phyloP scores from a whole-genome alignment of 2,113 vertebrate species.

The Syngnathus scovelli region DNA sequence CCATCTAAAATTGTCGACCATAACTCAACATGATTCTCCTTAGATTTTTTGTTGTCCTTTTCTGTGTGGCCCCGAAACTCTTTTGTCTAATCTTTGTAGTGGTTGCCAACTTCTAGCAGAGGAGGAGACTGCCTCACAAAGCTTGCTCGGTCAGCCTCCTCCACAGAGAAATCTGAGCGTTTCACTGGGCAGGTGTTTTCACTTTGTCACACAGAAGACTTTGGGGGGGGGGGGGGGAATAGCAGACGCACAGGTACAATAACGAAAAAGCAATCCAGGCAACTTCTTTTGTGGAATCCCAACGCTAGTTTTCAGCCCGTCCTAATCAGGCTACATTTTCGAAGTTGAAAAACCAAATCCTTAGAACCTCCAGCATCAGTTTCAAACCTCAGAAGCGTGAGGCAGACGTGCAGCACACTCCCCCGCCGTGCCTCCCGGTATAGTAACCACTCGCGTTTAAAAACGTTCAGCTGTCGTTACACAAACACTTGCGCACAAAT shows the following conservation, averaged over 20 bases:
- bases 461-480: slow-evolving; percentile 52
- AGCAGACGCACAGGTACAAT: background rate
- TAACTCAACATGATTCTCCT: background rate
- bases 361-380: background rate
- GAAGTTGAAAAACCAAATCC: background rate
- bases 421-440: background rate
- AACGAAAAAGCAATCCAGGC: background rate
- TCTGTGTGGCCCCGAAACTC: background rate
- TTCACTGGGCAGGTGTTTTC: background rate
- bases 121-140: background rate
- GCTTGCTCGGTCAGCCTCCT: background rate
- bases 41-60: background rate
- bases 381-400: background rate
- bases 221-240: too few relatives aligned
- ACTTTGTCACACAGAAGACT: background rate
- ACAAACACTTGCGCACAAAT: slow-evolving; percentile 21
- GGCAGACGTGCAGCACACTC: background rate
- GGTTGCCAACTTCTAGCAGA: background rate
- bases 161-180: background rate
- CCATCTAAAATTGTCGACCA: background rate
- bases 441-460: slow-evolving; percentile 25
- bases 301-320: background rate
- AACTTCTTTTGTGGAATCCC: background rate
- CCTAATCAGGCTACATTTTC: background rate
- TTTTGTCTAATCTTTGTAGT: background rate